Base-by-base conservation (phyloP, 2,113 vertebrate genomes). In the Rhizomys pruinosus region DNA sequence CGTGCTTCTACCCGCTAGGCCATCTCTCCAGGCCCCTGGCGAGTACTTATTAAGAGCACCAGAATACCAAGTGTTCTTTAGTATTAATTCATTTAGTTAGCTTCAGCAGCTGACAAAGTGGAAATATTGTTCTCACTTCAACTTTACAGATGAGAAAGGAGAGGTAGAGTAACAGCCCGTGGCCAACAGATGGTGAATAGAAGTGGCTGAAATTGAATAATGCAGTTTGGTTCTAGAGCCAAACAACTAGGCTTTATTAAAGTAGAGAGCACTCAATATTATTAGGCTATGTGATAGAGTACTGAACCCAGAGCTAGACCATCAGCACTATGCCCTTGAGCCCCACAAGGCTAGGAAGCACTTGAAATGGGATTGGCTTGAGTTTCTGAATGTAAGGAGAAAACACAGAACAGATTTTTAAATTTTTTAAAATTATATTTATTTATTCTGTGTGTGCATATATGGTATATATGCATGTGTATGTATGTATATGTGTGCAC, bases 21-120 rank as follows among this genome's bases (percentile, higher is more conserved):
- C n/a, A n/a, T n/a, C n/a, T n/a, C n/a, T n/a, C n/a, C n/a, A n/a
- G n/a, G n/a, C n/a, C n/a, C n/a, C n/a, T 84, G 80, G 13, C 20
- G 20, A 91, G 34, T 25, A 44, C 20, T 89, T 34, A 22, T 13
- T n/a, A 68, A n/a, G 9, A 71, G 78, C 7, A 66, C 79, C 87
- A 34, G 37, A 66, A 74, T 86, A 77, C 57, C 7, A 76, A 89
- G 61, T n/a, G n/a, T 74, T 92, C 82, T 69, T n/a, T n/a, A n/a
- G 64, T 92, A 86, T 55, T 69, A 68, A 77, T 34, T 73, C 69
- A 32, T 78, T 91, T 93, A 69, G 85, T 69, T n/a, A n/a, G n/a
- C 42, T 25, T n/a, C 0, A 64, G 6, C 71, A 64, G 6, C 71
- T 23, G 82, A 71, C 61, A 44, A 84, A 91, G 10, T 85, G 44